These are phyloP conservation scores for Popillia japonica DNA, from an alignment of 1,140 invertebrate genomes.

Conservation along the genomic window DNA sequence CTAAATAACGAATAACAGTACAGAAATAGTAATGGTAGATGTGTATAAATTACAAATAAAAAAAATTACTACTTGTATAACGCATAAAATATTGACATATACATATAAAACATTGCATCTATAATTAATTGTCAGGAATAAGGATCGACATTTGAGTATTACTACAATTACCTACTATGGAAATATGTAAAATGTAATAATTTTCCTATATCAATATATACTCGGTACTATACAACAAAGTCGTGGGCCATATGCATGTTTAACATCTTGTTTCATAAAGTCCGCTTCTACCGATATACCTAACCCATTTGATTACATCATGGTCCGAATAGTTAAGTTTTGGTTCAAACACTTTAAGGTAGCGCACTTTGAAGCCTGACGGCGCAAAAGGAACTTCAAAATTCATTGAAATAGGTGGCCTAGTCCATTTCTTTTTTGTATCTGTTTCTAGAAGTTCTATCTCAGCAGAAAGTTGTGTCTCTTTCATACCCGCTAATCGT, in stretches of 20 bases:
- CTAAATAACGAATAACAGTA: background rate
- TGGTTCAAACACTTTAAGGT: constrained; percentile 99
- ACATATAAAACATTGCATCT: constrained; percentile 6
- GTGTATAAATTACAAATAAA: constrained; percentile 5
- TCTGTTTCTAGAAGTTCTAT: constrained; percentile 99
- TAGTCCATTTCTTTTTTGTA: constrained; percentile 99
- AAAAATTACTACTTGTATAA: constrained; percentile 8
- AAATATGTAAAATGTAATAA: background rate
- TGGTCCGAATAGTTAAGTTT: constrained; percentile 99
- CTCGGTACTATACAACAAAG: background rate
- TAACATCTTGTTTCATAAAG: constrained; percentile 99
- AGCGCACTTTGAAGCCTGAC: constrained; percentile 98
- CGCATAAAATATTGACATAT: constrained; percentile 18
- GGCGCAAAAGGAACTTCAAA: constrained; percentile 99
- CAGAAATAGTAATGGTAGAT: constrained; percentile 10
- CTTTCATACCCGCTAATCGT: constrained; percentile 99
- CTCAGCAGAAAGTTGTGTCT: constrained; percentile 98
- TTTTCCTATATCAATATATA: background rate
- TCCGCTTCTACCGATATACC: constrained; percentile 98
- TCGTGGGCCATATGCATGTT: constrained; percentile 46
- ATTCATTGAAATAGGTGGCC: constrained; percentile 99
- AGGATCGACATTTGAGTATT: constrained; percentile 6
- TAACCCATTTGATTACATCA: constrained; percentile 99
- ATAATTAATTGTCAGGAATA: constrained; percentile 8
- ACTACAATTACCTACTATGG: background rate